Evolutionary conservation across 1,140 invertebrate species (phyloP), one percentile per base, ranked within the genome.

Genomic region (Pseudobourletiella spinata): DNA sequence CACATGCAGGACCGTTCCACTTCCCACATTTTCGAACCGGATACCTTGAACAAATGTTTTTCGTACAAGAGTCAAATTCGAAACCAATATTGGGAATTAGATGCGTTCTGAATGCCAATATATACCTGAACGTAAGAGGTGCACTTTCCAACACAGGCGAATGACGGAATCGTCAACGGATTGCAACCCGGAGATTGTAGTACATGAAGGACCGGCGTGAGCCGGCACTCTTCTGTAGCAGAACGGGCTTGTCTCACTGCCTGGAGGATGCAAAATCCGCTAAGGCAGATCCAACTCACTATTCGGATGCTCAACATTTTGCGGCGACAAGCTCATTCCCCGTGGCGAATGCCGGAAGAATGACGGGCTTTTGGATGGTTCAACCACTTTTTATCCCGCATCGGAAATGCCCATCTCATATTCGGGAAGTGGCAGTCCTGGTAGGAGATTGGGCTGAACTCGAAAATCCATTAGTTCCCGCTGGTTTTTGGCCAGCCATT

Each of bases 11-110:
- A 92, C 43, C 91, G 79, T 74, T 95, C 91, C 84, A 91, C 93
- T 81, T 94, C 90, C 91, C 91, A 95, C 72, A 94, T 89, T 79
- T 94, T 94, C 64, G 88, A 93, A 14, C 89, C 89, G n/a, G 90
- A 93, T 4, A 94, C 89, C 90, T 93, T 20, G 3, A 59, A 29
- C 42, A 54, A n/a, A 63, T 1, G 42, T 39, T 39, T 39, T 8
- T 39, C 32, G 32, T n/a, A 39, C 35, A 42, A n/a, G n/a, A n/a
- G 14, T 42, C 35, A 48, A 48, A 25, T 20, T 48, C 18, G 24
- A 48, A 6, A 11, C 46, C 24, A n/a, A 48, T 20, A 15, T 48
- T 20, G 46, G 22, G 6, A 48, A 18, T 25, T n/a, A 42, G 18
- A 14, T 55, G 18, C 26, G n/a, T 57, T n/a, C n/a, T n/a, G n/a